Evolutionary conservation across 2,113 vertebrate genomes (phyloP), one percentile per base, ranked within the genome.

Genomic region (Edolisoma coerulescens): DNA sequence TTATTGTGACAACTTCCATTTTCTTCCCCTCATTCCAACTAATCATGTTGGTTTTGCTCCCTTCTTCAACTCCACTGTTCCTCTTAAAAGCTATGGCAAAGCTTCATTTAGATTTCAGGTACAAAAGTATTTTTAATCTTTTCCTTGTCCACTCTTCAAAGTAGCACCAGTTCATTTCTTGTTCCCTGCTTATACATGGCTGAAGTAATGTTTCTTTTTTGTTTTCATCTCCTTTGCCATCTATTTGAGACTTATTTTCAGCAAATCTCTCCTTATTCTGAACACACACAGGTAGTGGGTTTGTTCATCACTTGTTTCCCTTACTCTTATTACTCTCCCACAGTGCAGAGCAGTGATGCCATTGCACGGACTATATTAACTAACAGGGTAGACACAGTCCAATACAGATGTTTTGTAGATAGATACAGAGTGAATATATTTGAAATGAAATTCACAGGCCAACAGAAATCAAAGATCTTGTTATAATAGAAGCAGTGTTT

Each of bases 381-480:
- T 35, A 83, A n/a, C 27, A 50, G 54, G 28, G 50, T 5, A 67
- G 50, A 39, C 24, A 39, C 3, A 45, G 75, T 65, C 89, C 83
- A 82, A 85, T 33, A 59, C 63, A 84, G 75, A 85, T 86, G 68
- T 83, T 87, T 65, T 70, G 42, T 84, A 87, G 69, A 32, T 15
- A 83, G 85, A 45, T 83, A 90, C 67, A 88, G 45, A 88, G 67
- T 27, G 75, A 94, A 88, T 42, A 45, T 42, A 91, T 65, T 68
- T 85, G 57, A 78, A 91, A 73, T 69, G 75, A 96, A 86, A 90
- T 90, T 92, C 85, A 83, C 59, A 79, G 83, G 61, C 90, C 44
- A 93, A 93, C 37, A 83, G 75, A 90, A 95, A 95, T 93, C 88
- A 86, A 92, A 94, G 92, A 87, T 69, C 67, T 80, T 69, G 24